A percentile compares a stretch with the other conserved stretches of the same genome.
Evolutionary conservation across 2,113 vertebrate genomes (phyloP).

Genomic region (Prinia subflava): DNA sequence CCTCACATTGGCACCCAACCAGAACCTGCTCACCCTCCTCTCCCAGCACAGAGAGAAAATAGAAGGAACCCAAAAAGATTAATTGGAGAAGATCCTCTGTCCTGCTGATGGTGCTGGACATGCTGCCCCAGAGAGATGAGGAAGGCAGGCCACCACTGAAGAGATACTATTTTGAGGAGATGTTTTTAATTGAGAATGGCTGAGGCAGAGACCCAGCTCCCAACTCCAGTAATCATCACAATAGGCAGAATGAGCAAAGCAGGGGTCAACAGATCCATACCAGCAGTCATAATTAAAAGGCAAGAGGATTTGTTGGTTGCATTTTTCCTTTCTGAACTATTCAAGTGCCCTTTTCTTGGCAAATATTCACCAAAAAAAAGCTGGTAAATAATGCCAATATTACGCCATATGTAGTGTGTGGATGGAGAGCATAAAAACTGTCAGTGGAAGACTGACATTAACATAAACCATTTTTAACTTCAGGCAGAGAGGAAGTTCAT

Average conservation of each 20-base stretch:
- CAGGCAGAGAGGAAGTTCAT: neutral
- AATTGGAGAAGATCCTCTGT: neutral
- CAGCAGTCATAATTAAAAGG: neutral
- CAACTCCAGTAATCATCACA: neutral
- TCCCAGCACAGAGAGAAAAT: neutral
- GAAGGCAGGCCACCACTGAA: neutral
- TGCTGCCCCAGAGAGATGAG: neutral
- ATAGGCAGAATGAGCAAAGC: neutral
- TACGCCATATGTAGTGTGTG: neutral
- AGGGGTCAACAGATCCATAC: neutral
- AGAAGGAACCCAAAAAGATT: neutral
- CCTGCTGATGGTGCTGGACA: neutral
- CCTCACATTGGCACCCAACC: accelerated
- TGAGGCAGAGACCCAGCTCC: neutral
- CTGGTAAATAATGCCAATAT: neutral
- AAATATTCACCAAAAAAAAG: neutral
- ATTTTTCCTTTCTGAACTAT: neutral
- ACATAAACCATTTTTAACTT: neutral
- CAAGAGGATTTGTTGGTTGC: neutral
- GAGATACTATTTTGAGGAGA: neutral
- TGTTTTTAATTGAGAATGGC: neutral
- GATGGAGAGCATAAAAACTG: neutral
- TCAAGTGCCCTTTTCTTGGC: neutral
- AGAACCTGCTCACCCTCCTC: neutral
- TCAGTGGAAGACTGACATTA: neutral